These are phyloP conservation scores for Sicus ferrugineus DNA, from an alignment of 2,888 invertebrate species.

Conservation along the genomic window DNA sequence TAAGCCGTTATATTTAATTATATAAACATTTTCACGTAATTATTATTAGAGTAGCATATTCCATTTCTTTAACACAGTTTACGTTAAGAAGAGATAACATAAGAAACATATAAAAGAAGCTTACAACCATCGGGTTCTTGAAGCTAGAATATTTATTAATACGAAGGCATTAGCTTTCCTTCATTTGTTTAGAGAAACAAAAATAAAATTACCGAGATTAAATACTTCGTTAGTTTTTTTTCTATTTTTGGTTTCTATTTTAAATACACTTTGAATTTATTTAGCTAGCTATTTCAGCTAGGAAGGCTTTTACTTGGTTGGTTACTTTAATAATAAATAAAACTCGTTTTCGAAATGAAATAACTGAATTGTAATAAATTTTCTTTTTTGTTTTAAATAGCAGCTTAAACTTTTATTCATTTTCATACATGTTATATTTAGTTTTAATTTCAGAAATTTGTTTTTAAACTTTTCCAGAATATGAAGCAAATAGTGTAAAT, in stretches of 20 bases:
- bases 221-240: neutral
- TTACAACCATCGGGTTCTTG: neutral
- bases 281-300: neutral
- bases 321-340: no score
- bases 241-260: neutral
- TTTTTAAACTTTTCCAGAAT: no score
- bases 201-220: neutral
- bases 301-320: neutral
- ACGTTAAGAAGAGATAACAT: neutral
- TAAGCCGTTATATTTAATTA: slow-evolving; percentile 17
- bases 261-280: neutral
- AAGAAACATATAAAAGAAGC: slow-evolving; percentile 2
- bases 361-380: neutral
- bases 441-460: neutral
- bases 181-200: neutral
- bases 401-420: neutral
- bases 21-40: slow-evolving; percentile 19
- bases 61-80: slow-evolving; percentile 9
- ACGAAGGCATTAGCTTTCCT: neutral
- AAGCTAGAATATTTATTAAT: neutral
- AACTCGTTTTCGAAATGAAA: no score
- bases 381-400: neutral
- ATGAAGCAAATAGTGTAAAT: no score
- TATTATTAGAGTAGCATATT: slow-evolving; percentile 23
- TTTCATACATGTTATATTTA: neutral